Evolutionary conservation across 2,113 vertebrate species (phyloP).

Genomic region (Cygnus atratus): DNA sequence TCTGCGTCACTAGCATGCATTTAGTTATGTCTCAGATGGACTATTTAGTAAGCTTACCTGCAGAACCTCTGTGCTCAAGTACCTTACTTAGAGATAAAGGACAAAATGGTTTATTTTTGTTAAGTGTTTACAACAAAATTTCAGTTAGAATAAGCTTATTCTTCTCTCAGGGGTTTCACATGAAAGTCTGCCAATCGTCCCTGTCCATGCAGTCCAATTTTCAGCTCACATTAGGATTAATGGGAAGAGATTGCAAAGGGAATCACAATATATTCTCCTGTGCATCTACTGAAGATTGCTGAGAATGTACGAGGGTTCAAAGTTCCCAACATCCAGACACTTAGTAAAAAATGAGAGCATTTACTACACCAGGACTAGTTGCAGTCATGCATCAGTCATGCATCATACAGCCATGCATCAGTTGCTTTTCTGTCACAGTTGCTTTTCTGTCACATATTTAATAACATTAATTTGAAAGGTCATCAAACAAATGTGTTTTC

Average conservation of each 20-base stretch:
- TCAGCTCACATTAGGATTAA: too few species aligned
- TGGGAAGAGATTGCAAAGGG: neutral
- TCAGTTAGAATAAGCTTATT: neutral
- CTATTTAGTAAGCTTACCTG: too few species aligned
- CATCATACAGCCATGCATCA: too few species aligned
- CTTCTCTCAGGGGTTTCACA: neutral
- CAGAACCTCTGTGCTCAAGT: too few species aligned
- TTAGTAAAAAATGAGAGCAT: neutral
- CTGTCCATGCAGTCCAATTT: neutral
- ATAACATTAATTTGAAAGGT: neutral
- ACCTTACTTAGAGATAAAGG: too few species aligned
- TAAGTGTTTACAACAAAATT: too few species aligned
- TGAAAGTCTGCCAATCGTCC: neutral
- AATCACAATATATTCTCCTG: neutral
- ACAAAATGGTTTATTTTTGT: too few species aligned
- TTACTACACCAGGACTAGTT: neutral
- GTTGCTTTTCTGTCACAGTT: neutral
- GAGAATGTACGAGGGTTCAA: neutral
- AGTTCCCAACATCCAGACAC: neutral
- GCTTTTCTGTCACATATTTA: neutral
- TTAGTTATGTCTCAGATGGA: too few species aligned
- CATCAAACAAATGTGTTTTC: neutral
- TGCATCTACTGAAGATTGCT: neutral
- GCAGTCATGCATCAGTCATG: neutral
- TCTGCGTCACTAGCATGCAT: too few species aligned